Conservation (phyloP, 1,140 invertebrate species). For the Elysia chlorotica region DNA sequence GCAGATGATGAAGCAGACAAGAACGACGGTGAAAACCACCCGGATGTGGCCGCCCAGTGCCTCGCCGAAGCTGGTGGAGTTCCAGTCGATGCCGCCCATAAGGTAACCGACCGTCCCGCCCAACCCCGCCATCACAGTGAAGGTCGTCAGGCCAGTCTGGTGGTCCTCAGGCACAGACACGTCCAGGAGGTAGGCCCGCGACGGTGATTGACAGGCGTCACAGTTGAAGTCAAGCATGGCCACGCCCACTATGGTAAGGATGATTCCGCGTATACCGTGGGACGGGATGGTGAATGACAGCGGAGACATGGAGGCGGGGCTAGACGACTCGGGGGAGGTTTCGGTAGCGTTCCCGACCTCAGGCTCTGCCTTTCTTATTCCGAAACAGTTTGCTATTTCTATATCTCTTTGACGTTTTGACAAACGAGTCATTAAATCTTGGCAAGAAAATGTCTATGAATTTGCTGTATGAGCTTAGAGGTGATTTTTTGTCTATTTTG, state of each 20-base stretch:
- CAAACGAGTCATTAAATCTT: too few relatives aligned
- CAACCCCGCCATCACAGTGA: slow-evolving; percentile 94
- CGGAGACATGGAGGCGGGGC: too few relatives aligned
- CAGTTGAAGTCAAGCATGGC: slow-evolving; percentile 94
- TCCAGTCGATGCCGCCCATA: slow-evolving; percentile 91
- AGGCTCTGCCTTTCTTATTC: too few relatives aligned
- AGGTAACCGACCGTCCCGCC: slow-evolving; percentile 93
- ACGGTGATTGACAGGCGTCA: slow-evolving; percentile 93
- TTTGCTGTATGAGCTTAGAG: too few relatives aligned
- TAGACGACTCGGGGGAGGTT: too few relatives aligned
- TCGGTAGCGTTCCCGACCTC: too few relatives aligned
- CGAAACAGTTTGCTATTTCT: too few relatives aligned
- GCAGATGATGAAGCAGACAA: slow-evolving; percentile 45
- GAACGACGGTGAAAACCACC: slow-evolving; percentile 69
- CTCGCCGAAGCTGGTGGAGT: slow-evolving; percentile 73
- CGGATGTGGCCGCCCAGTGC: slow-evolving; percentile 78
- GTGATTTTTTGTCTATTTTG: too few relatives aligned
- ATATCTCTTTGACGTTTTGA: too few relatives aligned
- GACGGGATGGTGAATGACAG: slow-evolving; percentile 15
- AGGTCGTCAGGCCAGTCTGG: slow-evolving; percentile 88
- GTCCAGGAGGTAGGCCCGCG: slow-evolving; percentile 89
- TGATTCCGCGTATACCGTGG: slow-evolving; percentile 63
- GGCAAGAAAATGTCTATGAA: too few relatives aligned
- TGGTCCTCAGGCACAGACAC: slow-evolving; percentile 93
- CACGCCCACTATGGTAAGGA: slow-evolving; percentile 92